These are phyloP conservation scores for Mesorhabditis belari DNA, from an alignment of 2,888 invertebrate genomes.

Conservation along the genomic window DNA sequence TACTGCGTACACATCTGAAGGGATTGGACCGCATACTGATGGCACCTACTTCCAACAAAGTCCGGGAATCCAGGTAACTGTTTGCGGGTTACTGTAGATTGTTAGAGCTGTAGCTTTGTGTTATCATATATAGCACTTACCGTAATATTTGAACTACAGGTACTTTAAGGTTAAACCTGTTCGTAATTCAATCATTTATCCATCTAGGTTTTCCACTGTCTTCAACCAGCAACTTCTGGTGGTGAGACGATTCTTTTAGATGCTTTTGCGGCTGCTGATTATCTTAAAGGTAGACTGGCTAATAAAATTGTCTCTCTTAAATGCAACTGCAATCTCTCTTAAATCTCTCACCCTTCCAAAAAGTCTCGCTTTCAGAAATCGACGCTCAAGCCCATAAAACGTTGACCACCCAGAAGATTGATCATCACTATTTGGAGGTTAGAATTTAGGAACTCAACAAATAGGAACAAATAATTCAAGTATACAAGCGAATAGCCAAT, in stretches of 20 bases:
- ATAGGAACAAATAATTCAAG: neutral
- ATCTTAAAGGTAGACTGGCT: slow-evolving; percentile 37
- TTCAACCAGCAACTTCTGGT: slow-evolving; percentile 63
- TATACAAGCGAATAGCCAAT: neutral
- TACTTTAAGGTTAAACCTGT: too few relatives aligned
- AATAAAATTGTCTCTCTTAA: too few relatives aligned
- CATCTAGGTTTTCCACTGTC: slow-evolving; percentile 64
- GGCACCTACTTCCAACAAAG: slow-evolving; percentile 72
- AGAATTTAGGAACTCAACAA: slow-evolving; percentile 53
- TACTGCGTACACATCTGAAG: slow-evolving; percentile 68
- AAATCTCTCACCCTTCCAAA: too few relatives aligned
- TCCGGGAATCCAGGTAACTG: slow-evolving; percentile 59
- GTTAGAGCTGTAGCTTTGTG: neutral
- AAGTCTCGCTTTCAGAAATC: neutral
- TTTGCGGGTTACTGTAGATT: neutral
- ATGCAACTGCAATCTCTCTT: too few relatives aligned
- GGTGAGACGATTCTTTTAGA: slow-evolving; percentile 72
- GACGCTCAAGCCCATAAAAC: neutral
- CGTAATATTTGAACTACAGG: too few relatives aligned
- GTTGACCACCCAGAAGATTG: slow-evolving; percentile 9
- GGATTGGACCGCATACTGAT: slow-evolving; percentile 70
- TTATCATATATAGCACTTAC: too few relatives aligned
- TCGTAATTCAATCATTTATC: slow-evolving; percentile 8
- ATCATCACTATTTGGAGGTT: slow-evolving; percentile 48
- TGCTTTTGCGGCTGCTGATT: slow-evolving; percentile 66